Evolutionary conservation across 1,140 invertebrate species (phyloP), one percentile per base, ranked within the genome.

Genomic region (Eubasilissa regina): DNA sequence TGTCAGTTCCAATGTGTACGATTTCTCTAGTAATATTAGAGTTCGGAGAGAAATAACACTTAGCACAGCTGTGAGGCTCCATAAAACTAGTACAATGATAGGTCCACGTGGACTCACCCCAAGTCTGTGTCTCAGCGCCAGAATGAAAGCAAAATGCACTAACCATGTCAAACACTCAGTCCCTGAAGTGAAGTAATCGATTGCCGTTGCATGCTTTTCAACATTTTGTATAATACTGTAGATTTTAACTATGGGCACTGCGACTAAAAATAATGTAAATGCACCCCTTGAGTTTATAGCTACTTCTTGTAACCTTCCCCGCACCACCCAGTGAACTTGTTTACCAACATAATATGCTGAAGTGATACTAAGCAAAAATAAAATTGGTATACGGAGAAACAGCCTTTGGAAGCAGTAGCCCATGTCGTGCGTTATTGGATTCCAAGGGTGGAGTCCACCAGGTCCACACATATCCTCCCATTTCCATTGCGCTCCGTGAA

Each of bases 391-490:
- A 85, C 94, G 90, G 56, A 95, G 89, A 81, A 91, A 93, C 55
- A 96, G 85, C 84, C 95, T 91, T 86, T 96, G 94, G 85, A 97
- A 97, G 86, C 96, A 97, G 58, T 93, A 87, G 81, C 94, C 92
- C 83, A 97, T 90, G 86, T 96, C 94, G 83, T 92, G 92, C 8
- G 89, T 91, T n/a, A 88, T 84, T 15, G 90, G 86, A 84, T 93
- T 91, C 89, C 94, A 93, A 0, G 93, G 89, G 72, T 90, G 88
- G 44, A 95, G 87, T 11, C 91, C 92, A 19, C 89, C 89, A 15
- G 91, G 89, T 9, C 93, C 93, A 86, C 94, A 96, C 80, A 95
- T 91, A 80, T 93, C 90, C 55, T 91, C 91, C 94, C 94, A 95
- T 82, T 92, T 91, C 93, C 93, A 94, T 62, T 75, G 13, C 44